Percentiles rank a stretch among this genome's conserved stretches.
These are phyloP conservation scores for Dynastes grantii DNA, from an alignment of 2,888 invertebrate species.

Conservation along the genomic window DNA sequence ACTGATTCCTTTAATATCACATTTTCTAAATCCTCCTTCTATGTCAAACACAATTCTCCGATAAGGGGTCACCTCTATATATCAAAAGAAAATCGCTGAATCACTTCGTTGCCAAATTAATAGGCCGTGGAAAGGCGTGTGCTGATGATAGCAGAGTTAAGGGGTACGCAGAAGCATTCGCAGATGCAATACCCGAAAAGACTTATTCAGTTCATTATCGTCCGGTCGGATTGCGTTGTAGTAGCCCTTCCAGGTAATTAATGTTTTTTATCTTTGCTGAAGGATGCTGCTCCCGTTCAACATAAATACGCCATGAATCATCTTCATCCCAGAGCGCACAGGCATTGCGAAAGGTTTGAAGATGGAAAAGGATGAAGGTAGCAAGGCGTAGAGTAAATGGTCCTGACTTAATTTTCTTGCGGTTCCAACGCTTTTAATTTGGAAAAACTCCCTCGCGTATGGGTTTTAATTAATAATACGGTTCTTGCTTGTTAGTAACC, in stretches of 20 bases:
- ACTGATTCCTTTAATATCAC: no score
- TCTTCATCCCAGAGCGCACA: background rate
- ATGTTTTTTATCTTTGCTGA: constrained; percentile 25
- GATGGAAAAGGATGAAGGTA: constrained; percentile 3
- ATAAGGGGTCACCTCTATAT: constrained; percentile 19
- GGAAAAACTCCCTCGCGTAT: constrained; percentile 26
- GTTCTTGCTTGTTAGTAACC: constrained; percentile 27
- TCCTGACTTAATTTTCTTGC: constrained; percentile 30
- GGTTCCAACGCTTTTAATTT: constrained; percentile 32
- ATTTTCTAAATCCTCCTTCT: no score
- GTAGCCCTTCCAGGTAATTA: constrained; percentile 38
- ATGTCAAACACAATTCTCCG: no score
- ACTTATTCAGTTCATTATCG: constrained; percentile 40
- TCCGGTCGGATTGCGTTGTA: background rate
- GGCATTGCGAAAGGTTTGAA: background rate
- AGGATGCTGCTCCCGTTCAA: background rate
- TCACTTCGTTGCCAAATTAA: constrained; percentile 40
- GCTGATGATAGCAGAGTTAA: constrained; percentile 14
- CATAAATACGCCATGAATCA: constrained; percentile 33
- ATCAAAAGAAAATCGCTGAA: constrained; percentile 39
- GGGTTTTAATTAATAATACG: constrained; percentile 30
- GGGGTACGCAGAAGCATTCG: background rate
- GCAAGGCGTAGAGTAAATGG: background rate
- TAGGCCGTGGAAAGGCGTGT: constrained; percentile 27
- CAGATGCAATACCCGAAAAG: background rate